Evolutionary conservation across 2,888 invertebrate species (phyloP).

Genomic region (Trachelus tabidus): DNA sequence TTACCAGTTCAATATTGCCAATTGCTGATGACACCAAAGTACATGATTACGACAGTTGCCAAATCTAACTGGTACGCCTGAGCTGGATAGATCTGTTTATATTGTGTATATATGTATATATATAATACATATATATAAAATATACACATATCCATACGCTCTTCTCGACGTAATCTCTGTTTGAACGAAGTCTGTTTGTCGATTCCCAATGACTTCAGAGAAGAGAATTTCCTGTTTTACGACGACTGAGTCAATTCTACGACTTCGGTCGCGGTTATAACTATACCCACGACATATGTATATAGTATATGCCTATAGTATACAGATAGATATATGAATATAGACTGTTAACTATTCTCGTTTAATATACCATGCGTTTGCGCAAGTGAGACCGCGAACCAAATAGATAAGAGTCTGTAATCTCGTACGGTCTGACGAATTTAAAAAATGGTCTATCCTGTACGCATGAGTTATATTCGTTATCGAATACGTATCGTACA

Average conservation of each 20-base stretch:
- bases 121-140: neutral
- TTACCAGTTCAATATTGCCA: neutral
- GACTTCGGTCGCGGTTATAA: neutral
- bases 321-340: neutral
- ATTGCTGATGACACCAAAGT: neutral
- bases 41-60: neutral
- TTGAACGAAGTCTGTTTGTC: slow-evolving; percentile 37
- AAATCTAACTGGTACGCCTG: neutral
- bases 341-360: neutral
- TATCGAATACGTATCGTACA: neutral
- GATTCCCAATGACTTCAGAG: slow-evolving; percentile 35
- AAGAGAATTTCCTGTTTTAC: slow-evolving; percentile 37
- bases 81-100: neutral
- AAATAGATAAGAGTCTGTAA: neutral
- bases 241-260: slow-evolving; percentile 28
- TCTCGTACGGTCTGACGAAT: neutral
- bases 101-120: neutral
- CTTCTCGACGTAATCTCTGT: slow-evolving; percentile 31
- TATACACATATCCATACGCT: neutral
- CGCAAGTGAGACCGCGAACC: neutral
- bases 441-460: neutral
- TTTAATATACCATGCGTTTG: neutral
- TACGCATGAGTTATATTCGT: neutral
- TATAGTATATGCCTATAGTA: neutral
- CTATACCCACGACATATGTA: neutral